Conservation (phyloP, 2,888 invertebrate genomes). For the Leptinotarsa peninsularis region DNA sequence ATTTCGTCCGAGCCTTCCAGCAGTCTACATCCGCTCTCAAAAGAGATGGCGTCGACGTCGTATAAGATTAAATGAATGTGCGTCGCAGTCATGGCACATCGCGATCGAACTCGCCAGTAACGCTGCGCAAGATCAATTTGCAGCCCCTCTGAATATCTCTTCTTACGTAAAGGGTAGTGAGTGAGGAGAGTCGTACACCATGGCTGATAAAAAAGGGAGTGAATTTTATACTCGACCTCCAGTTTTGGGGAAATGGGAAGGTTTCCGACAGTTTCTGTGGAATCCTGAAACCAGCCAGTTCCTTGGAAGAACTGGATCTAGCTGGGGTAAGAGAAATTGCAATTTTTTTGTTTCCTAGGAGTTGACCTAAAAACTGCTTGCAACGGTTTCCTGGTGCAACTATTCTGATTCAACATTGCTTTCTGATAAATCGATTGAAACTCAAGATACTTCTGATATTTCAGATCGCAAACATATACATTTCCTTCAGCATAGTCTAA, state of each 20-base stretch:
- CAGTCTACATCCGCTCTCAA: not conserved
- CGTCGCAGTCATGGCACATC: constrained; percentile 36
- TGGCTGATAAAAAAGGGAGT: constrained; percentile 84
- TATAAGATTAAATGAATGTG: constrained; percentile 24
- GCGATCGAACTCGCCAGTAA: constrained; percentile 56
- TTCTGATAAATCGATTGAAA: too few relatives aligned
- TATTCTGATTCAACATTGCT: not conserved
- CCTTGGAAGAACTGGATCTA: constrained; percentile 89
- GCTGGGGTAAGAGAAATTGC: constrained; percentile 86
- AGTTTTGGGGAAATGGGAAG: constrained; percentile 86
- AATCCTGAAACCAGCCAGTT: constrained; percentile 93
- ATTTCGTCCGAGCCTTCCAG: not conserved
- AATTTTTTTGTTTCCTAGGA: constrained; percentile 4
- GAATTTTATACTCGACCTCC: constrained; percentile 86
- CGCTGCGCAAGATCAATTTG: constrained; percentile 57
- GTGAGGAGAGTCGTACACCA: constrained; percentile 37
- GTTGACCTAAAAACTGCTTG: not conserved
- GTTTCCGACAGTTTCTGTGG: constrained; percentile 87
- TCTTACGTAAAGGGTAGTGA: constrained; percentile 56
- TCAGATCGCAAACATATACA: too few relatives aligned
- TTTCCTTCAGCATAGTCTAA: too few relatives aligned
- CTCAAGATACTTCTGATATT: too few relatives aligned
- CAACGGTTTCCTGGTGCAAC: not conserved
- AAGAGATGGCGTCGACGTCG: constrained; percentile 29
- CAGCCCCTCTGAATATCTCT: constrained; percentile 57